Percentiles rank a stretch among this genome's conserved stretches.
Evolutionary conservation across 2,888 invertebrate genomes (phyloP).

Genomic region (Nephrocerus scutellatus): DNA sequence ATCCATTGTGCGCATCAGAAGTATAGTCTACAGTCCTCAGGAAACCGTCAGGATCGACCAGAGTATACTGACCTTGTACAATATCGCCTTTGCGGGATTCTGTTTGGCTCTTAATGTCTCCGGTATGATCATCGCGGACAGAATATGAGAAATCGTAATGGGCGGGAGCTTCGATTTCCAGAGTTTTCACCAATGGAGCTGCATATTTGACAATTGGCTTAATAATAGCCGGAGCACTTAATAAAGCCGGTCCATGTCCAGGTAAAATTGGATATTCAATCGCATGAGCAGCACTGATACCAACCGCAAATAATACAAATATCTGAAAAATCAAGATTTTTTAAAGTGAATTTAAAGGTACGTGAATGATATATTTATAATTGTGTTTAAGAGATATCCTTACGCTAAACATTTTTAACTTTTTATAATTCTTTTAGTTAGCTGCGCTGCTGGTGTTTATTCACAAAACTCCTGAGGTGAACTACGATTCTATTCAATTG

Average conservation of each 20-base stretch:
- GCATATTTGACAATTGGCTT: too few species aligned
- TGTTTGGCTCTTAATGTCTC: slow-evolving; percentile 51
- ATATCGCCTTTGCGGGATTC: slow-evolving; percentile 52
- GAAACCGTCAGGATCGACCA: slow-evolving; percentile 52
- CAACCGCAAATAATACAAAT: slow-evolving; percentile 33
- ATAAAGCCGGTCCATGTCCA: slow-evolving; percentile 21
- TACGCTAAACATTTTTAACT: slow-evolving; percentile 24
- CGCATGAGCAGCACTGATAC: slow-evolving; percentile 34
- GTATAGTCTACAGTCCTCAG: slow-evolving; percentile 52
- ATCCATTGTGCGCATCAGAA: slow-evolving; percentile 52
- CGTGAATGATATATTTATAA: not conserved
- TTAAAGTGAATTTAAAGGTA: slow-evolving; percentile 1
- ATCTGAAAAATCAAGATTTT: slow-evolving; percentile 25
- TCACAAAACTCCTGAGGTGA: slow-evolving; percentile 40
- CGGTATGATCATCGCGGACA: slow-evolving; percentile 50
- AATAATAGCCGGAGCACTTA: slow-evolving; percentile 28
- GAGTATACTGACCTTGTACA: slow-evolving; percentile 51
- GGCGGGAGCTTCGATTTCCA: slow-evolving; percentile 47
- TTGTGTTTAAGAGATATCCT: slow-evolving; percentile 9
- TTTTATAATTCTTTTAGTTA: slow-evolving; percentile 12
- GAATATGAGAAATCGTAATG: slow-evolving; percentile 50
- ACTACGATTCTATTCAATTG: slow-evolving; percentile 41
- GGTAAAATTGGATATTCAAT: slow-evolving; percentile 30
- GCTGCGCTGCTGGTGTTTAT: slow-evolving; percentile 24
- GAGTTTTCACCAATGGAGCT: slow-evolving; percentile 31